Conservation (phyloP, 2,113 vertebrate genomes). For the Grantiella picta region DNA sequence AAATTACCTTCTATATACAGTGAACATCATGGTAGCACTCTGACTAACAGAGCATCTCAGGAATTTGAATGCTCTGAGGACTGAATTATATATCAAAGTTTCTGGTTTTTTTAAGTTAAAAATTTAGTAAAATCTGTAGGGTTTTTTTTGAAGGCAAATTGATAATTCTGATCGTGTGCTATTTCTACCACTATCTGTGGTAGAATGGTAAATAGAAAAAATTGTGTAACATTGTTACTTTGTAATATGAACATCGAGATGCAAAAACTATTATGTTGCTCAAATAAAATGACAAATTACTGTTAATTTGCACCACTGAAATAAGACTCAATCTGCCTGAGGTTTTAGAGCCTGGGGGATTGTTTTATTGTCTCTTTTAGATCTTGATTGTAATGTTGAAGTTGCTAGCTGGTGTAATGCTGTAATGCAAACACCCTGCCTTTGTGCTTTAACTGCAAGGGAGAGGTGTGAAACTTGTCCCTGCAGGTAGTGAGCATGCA, state of each 20-base stretch:
- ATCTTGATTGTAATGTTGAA: background rate
- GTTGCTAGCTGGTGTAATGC: background rate
- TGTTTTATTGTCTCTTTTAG: background rate
- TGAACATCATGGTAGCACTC: background rate
- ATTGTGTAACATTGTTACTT: background rate
- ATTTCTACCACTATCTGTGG: background rate
- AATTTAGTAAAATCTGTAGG: background rate
- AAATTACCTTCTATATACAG: background rate
- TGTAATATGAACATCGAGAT: background rate
- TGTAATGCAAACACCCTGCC: background rate
- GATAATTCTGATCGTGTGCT: background rate
- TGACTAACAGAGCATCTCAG: background rate
- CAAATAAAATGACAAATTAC: background rate
- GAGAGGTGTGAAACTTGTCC: background rate
- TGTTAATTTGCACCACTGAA: background rate
- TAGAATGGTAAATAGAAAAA: background rate
- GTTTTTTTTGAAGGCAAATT: background rate
- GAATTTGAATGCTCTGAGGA: background rate
- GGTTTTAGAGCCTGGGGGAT: background rate
- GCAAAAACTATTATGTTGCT: background rate
- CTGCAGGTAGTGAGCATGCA: rapidly evolving
- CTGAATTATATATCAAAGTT: background rate
- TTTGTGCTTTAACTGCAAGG: background rate
- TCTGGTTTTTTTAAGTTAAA: background rate
- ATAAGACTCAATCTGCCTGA: background rate